Percentiles rank a stretch among this genome's conserved stretches.
phyloP scores from a whole-genome alignment of 2,797 vertebrate species.

The Leptoclinus maculatus region DNA sequence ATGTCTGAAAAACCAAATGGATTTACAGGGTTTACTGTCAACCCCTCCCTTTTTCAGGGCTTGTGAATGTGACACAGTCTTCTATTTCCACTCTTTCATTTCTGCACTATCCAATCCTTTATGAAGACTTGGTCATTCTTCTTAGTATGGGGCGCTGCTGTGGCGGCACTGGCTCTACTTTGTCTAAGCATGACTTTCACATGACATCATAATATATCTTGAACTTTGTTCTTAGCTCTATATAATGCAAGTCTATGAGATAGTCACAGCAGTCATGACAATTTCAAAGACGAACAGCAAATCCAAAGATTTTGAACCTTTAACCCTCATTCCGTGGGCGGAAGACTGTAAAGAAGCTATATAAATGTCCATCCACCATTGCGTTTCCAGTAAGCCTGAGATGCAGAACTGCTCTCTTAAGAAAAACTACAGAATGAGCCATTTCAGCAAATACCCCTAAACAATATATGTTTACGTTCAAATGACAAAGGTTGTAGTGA shows the following conservation, averaged over 20 bases:
- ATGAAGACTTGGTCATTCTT: slow-evolving; percentile 74
- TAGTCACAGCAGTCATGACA: background rate
- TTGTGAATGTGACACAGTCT: slow-evolving; percentile 57
- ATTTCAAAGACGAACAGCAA: slow-evolving; percentile 16
- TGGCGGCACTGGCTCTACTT: slow-evolving; percentile 32
- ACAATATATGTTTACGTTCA: background rate
- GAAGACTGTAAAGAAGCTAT: background rate
- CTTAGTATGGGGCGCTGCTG: slow-evolving; percentile 42
- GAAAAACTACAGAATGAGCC: background rate
- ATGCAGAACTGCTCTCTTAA: background rate
- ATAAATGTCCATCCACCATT: background rate
- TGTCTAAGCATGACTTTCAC: slow-evolving; percentile 36
- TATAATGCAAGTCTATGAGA: slow-evolving; percentile 22
- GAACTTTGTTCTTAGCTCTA: slow-evolving; percentile 13
- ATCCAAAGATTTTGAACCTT: slow-evolving; percentile 5
- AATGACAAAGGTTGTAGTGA: background rate
- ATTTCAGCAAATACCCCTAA: background rate
- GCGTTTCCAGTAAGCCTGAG: background rate
- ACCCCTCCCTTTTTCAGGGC: slow-evolving; percentile 68
- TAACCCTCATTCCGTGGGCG: too few species aligned
- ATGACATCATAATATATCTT: slow-evolving; percentile 25
- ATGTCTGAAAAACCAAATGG: slow-evolving; percentile 84
- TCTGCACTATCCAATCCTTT: slow-evolving; percentile 62
- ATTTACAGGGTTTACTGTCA: slow-evolving; percentile 85
- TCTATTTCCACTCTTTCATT: slow-evolving; percentile 67